Evolutionary conservation across 2,888 invertebrate genomes (phyloP).

Genomic region (Galeopsomyia nigrocyanea): DNA sequence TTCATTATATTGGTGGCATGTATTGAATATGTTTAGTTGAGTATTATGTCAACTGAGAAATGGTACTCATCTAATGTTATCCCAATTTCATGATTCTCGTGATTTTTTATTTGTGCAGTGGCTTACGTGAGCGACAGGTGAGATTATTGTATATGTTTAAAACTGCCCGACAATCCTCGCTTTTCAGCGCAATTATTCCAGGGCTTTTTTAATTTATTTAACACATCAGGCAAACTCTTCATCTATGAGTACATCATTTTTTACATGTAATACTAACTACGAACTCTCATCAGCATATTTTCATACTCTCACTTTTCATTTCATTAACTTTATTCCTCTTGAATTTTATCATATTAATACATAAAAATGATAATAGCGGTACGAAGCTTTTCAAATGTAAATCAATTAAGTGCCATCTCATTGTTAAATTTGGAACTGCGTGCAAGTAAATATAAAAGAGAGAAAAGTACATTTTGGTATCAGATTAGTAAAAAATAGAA

Average conservation of each 20-base stretch:
- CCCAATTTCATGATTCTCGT: conserved; percentile 42
- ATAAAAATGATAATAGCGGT: too few relatives aligned
- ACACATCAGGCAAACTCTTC: background rate
- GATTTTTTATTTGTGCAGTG: conserved; percentile 48
- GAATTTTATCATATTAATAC: too few relatives aligned
- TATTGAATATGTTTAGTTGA: conserved; percentile 35
- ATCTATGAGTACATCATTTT: background rate
- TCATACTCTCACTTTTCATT: too few relatives aligned
- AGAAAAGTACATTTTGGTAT: too few relatives aligned
- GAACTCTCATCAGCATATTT: background rate
- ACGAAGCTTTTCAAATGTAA: too few relatives aligned
- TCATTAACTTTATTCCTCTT: too few relatives aligned
- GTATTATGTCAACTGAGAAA: background rate
- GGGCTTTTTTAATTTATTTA: conserved; percentile 20
- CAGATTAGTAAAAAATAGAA: too few relatives aligned
- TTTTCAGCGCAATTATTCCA: background rate
- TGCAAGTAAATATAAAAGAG: too few relatives aligned
- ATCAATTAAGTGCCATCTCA: too few relatives aligned
- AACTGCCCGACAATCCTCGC: conserved; percentile 20
- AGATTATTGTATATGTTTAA: conserved; percentile 44
- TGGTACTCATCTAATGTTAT: conserved; percentile 5
- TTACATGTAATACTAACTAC: too few relatives aligned
- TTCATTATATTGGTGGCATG: conserved; percentile 33
- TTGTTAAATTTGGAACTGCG: too few relatives aligned
- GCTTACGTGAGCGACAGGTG: conserved; percentile 51